phyloP scores from a whole-genome alignment of 2,113 vertebrate species.

The Antennarius striatus region DNA sequence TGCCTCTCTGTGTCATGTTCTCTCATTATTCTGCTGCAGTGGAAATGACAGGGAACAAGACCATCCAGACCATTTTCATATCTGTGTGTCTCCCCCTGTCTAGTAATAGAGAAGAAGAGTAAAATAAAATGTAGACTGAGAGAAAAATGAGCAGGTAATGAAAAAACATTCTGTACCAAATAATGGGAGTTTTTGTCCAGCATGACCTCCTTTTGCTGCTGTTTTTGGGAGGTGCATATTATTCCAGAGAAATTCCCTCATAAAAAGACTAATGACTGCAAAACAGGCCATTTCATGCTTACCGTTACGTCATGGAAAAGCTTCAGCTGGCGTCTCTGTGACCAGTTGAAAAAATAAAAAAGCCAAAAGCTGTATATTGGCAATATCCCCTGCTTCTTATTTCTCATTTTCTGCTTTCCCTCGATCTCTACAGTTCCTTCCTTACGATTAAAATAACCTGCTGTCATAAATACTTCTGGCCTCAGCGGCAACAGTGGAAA shows the following conservation, averaged over 20 bases:
- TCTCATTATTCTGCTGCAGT: conserved; percentile 28
- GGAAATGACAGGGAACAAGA: conserved; percentile 49
- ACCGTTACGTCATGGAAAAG: conserved; percentile 3
- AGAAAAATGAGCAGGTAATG: conserved; percentile 13
- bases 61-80: conserved; percentile 17
- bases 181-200: neutral
- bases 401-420: conserved; percentile 38
- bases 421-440: conserved; percentile 20
- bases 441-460: conserved; percentile 26
- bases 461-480: conserved; percentile 31
- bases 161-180: neutral
- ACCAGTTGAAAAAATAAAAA: neutral
- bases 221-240: too few species aligned
- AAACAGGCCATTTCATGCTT: conserved; percentile 11
- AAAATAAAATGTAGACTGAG: neutral
- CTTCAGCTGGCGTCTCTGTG: conserved; percentile 20
- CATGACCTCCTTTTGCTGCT: conserved; percentile 1
- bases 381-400: conserved; percentile 16
- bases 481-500: conserved; percentile 14
- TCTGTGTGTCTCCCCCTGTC: neutral
- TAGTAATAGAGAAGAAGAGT: neutral
- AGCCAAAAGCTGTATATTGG: conserved; percentile 28
- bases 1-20: conserved; percentile 53
- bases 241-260: too few species aligned
- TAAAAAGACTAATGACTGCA: neutral